Evolutionary conservation across 2,888 invertebrate genomes (phyloP), one percentile per base, ranked within the genome.

Genomic region (Hecatera dysodea): DNA sequence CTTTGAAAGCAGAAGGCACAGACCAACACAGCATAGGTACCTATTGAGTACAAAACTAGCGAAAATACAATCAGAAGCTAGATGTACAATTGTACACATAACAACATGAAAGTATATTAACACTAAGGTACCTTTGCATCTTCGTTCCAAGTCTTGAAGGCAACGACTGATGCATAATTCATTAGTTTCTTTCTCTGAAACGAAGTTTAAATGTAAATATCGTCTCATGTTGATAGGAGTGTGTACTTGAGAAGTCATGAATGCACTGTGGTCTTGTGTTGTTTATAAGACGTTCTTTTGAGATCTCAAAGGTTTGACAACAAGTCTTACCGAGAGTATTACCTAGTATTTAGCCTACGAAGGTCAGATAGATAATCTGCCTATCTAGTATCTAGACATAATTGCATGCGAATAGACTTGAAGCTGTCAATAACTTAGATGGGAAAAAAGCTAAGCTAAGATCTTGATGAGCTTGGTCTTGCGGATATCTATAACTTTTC

Each of bases 191-290:
- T 80, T 79, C 76, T 65, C 65, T 65, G 65, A 75, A 72, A 65
- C 67, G 64, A 75, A 79, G 50, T 79, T 80, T 80, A 80, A 68
- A 79, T 79, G 79, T 80, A 79, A 79, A 79, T 79, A 79, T 52
- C 67, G 67, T 72, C 75, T 78, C 66, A 52, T 56, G 74, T 75
- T 78, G 78, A 78, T 70, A 79, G 77, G 65, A 78, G 65, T 65
- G 68, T 67, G 53, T 63, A 27, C 62, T 78, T 61, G 60, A 50
- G 50, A 75, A 75, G 65, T 79, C 80, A 70, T 75, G 52, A 68
- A 78, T 78, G 60, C 39, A 44, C 77, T 50, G 29, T 75, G 46
- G n/a, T 33, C n/a, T 73, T 24, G 5, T 24, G 29, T 75, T 53
- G 39, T 67, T 27, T 74, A 24, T 17, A 46, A 19, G 15, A 66